Evolutionary conservation across 2,888 invertebrate species (phyloP).

Genomic region (Lycophotia porphyrea): DNA sequence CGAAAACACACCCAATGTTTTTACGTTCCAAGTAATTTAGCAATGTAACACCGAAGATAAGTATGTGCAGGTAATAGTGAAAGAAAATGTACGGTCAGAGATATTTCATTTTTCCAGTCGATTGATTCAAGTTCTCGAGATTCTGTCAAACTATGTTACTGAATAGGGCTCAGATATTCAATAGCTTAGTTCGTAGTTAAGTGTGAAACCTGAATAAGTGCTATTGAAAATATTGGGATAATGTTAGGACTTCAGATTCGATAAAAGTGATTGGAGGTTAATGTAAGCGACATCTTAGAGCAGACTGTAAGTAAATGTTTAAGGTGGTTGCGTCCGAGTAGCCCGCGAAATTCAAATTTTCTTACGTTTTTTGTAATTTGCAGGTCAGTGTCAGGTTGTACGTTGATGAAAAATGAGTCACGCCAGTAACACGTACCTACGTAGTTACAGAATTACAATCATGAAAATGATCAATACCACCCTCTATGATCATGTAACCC

Average conservation of each 20-base stretch:
- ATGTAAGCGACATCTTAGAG: constrained; percentile 7
- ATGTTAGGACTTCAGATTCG: neutral
- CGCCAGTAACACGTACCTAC: no score
- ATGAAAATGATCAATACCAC: no score
- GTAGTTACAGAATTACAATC: no score
- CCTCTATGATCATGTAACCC: no score
- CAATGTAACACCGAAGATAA: constrained; percentile 36
- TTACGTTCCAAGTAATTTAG: constrained; percentile 59
- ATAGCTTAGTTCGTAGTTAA: constrained; percentile 30
- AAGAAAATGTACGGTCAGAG: constrained; percentile 37
- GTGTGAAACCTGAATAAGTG: constrained; percentile 23
- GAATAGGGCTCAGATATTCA: constrained; percentile 42
- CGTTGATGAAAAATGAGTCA: no score
- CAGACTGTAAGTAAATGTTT: neutral
- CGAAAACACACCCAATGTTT: neutral
- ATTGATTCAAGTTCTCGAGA: constrained; percentile 46
- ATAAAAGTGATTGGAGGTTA: constrained; percentile 4
- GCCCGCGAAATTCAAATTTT: no score
- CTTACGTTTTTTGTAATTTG: no score
- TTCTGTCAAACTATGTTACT: constrained; percentile 46
- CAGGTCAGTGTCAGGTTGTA: no score
- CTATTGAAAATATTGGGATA: constrained; percentile 21
- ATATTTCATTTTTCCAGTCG: constrained; percentile 58
- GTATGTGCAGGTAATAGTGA: constrained; percentile 21
- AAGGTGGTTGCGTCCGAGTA: no score